phyloP scores from a whole-genome alignment of 2,888 invertebrate genomes.

The Miltochrista miniata region DNA sequence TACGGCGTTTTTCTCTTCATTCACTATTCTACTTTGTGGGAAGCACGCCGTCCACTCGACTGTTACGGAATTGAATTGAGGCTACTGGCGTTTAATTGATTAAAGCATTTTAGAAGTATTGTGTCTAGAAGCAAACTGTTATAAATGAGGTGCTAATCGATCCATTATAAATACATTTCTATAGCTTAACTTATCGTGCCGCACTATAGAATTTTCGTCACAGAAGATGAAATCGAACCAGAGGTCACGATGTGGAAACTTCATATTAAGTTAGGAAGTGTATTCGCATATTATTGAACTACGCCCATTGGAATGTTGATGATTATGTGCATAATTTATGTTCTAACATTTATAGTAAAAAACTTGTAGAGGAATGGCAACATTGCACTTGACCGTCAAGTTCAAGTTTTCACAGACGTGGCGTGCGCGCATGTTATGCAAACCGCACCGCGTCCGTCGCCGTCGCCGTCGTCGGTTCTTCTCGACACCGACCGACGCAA shows the following conservation, averaged over 20 bases:
- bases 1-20: slow-evolving; percentile 35
- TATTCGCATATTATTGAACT: no score
- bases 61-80: slow-evolving; percentile 30
- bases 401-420: slow-evolving; percentile 67
- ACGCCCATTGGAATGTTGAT: background rate
- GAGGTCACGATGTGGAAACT: no score
- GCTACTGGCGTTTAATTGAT: slow-evolving; percentile 30
- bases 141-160: no score
- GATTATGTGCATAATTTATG: background rate
- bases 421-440: slow-evolving; percentile 51
- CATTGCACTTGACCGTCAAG: slow-evolving; percentile 70
- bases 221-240: no score
- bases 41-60: slow-evolving; percentile 36
- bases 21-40: slow-evolving; percentile 43
- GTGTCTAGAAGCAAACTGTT: background rate
- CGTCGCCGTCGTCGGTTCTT: slow-evolving; percentile 17
- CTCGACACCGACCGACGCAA: slow-evolving; percentile 34
- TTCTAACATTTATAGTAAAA: background rate
- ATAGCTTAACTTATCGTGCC: no score
- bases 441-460: slow-evolving; percentile 29
- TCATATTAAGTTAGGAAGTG: no score
- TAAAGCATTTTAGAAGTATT: slow-evolving; percentile 17
- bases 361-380: slow-evolving; percentile 25
- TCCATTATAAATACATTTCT: no score
- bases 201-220: no score